Evolutionary conservation across 2,113 vertebrate genomes (phyloP).

Genomic region (Dissostichus mawsoni): DNA sequence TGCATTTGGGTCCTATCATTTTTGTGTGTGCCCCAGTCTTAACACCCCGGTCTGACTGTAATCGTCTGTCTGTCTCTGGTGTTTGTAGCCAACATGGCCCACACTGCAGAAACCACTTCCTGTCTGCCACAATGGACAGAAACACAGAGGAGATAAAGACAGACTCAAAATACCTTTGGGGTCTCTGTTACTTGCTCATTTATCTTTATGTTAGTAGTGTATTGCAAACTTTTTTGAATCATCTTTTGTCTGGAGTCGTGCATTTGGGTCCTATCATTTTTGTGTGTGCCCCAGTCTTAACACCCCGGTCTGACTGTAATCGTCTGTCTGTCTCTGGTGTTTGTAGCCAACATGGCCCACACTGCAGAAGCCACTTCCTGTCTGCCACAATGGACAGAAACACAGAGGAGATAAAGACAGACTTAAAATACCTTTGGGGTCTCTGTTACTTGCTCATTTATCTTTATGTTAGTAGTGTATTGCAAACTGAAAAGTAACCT

Average conservation of each 20-base stretch:
- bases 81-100: constrained; percentile 48
- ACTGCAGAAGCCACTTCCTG: constrained; percentile 58
- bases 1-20: no score
- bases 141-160: constrained; percentile 63
- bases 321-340: constrained; percentile 49
- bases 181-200: constrained; percentile 8
- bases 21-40: no score
- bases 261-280: no score
- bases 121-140: constrained; percentile 64
- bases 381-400: constrained; percentile 68
- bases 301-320: constrained; percentile 41
- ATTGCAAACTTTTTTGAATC: background rate
- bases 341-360: constrained; percentile 49
- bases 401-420: constrained; percentile 59
- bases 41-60: constrained; percentile 33
- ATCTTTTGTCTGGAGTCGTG: no score
- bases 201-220: constrained; percentile 17
- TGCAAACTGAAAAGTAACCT: constrained; percentile 11
- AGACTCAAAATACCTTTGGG: constrained; percentile 36
- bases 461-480: constrained; percentile 23
- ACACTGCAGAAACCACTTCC: constrained; percentile 60
- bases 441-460: constrained; percentile 2
- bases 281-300: no score
- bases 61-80: constrained; percentile 52
- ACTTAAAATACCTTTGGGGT: constrained; percentile 37